Base-by-base conservation (phyloP, 2,888 invertebrate genomes). In the Aproaerema taeniolella region DNA sequence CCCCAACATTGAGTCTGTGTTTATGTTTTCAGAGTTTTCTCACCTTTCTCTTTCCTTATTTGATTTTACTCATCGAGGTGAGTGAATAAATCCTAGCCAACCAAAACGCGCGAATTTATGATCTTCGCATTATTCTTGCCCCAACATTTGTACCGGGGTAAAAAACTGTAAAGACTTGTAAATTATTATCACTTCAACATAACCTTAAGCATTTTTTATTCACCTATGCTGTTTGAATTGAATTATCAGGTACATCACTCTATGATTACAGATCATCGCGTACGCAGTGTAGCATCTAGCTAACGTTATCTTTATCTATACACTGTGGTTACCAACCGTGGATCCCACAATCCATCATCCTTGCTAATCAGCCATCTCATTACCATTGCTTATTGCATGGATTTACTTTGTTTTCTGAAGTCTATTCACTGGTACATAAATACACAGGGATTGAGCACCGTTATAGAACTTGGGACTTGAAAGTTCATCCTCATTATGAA, bases 1-100 rank as follows among this genome's bases (percentile, higher is more conserved):
- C 60, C 50, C 50, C 49, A 45, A 41, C 50, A 46, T 53, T 39
- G 44, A 61, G 56, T 64, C 54, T 61, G 50, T 54, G 53, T 64
- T 61, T 17, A 28, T 17, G 4, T 16, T 29, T 28, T 8, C n/a
- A 10, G 24, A 26, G 58, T 62, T 56, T 58, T 45, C 52, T 35
- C 45, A 43, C 46, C 42, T 50, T 38, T 44, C 2, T 26, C 14
- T 20, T 20, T n/a, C n/a, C n/a, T n/a, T n/a, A n/a, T n/a, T n/a
- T n/a, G n/a, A n/a, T n/a, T n/a, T n/a, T n/a, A 31, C 31, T 16
- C n/a, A 10, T 16, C 15, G 8, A 31, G 9, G 16, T 8, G 2
- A 31, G 10, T 2, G n/a, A 16, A 16, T 31, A 10, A 31, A 31
- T 16, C 16, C n/a, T n/a, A n/a, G n/a, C n/a, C n/a, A n/a, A n/a